Base-by-base conservation (phyloP, 2,113 vertebrate species). In the Rhizomys pruinosus region DNA sequence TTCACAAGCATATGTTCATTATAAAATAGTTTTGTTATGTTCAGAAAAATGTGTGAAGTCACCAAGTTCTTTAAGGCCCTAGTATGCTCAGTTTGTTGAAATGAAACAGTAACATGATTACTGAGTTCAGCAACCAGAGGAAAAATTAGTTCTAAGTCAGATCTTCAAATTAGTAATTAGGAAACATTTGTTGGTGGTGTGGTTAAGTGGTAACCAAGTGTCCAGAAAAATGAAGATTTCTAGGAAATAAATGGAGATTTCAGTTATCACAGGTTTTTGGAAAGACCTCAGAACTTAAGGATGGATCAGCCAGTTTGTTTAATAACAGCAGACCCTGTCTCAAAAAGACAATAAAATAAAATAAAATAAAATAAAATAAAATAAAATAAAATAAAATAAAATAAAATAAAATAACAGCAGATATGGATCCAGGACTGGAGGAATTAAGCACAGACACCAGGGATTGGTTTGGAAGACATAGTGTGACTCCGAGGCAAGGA, bases 151-250 rank as follows among this genome's bases (percentile, higher is more conserved):
- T 92, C 55, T 93, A 17, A 27, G 25, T 89, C n/a, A 89, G 8
- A 89, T 66, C 69, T 23, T 76, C 72, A 87, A 23, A 76, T 64
- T 66, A 55, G 37, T 74, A 39, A 47, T 74, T 59, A 66, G 90
- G 37, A 27, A 94, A 77, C 16, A 61, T 69, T 39, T 39, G 7
- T 95, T 95, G 12, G 29, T 93, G 64, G 37, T 66, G 17, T 55
- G 42, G 19, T 82, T 78, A 80, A 73, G 20, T 91, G 55, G 29
- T 92, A 29, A 91, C 39, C 68, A 84, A 91, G 13, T 91, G 44
- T 77, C 29, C 42, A 74, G 77, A 84, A 91, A 76, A 91, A 84
- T 87, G 78, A 94, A 84, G 78, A 94, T 89, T 95, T 94, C 34
- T 80, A 92, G 71, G 80, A 90, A n/a, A 68, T 77, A 68, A 91